phyloP scores from a whole-genome alignment of 2,113 vertebrate species.

The Gyps fulvus region DNA sequence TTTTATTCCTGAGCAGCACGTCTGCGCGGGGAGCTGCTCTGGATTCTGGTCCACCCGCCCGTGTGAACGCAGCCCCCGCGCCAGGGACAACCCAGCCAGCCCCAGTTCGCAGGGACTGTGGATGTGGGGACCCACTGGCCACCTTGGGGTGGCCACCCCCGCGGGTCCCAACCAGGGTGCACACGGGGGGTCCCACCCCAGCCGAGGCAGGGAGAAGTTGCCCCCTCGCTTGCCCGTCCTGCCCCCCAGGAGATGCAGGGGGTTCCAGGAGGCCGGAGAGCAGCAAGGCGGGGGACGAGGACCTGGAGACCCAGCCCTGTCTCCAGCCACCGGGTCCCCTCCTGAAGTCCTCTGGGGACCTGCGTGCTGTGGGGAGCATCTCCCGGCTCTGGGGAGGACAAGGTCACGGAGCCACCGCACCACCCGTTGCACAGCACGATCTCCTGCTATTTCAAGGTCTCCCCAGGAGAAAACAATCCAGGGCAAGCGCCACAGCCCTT shows the following conservation, averaged over 20 bases:
- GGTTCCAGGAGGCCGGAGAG: not conserved
- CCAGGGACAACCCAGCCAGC: not conserved
- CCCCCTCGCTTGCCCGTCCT: fast-evolving
- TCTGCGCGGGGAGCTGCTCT: not conserved
- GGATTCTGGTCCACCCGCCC: slow-evolving; percentile 36
- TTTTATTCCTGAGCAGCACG: slow-evolving; percentile 34
- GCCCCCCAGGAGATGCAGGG: not conserved
- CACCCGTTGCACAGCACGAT: fast-evolving
- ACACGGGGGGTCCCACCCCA: fast-evolving
- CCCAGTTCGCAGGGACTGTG: fast-evolving
- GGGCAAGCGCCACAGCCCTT: fast-evolving
- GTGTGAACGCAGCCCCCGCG: not conserved
- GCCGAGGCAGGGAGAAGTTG: fast-evolving
- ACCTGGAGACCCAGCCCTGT: not conserved
- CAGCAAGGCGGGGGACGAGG: fast-evolving
- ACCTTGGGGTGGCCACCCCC: not conserved
- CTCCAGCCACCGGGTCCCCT: not conserved
- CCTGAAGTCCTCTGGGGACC: not conserved
- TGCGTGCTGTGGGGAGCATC: fast-evolving
- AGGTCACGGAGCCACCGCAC: fast-evolving
- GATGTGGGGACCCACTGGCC: not conserved
- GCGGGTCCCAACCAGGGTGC: fast-evolving
- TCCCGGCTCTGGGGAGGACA: not conserved
- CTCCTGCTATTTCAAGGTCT: not conserved
- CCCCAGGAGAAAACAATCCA: not conserved